phyloP scores from a whole-genome alignment of 1,140 invertebrate species.

The Drosophila pruinosa region DNA sequence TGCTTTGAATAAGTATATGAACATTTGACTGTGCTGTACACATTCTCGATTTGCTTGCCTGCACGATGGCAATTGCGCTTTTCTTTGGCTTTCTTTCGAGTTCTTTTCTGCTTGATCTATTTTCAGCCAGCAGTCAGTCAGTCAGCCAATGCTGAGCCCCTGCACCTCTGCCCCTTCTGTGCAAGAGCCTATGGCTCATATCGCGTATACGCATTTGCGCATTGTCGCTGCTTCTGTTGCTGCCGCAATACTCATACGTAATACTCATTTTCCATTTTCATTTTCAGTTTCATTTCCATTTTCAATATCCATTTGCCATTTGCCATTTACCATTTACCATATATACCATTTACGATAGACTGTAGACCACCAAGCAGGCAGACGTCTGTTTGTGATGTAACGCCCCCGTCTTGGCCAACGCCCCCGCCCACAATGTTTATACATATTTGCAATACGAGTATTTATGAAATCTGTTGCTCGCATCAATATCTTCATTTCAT shows the following conservation, averaged over 20 bases:
- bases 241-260: constrained; percentile 16
- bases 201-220: constrained; percentile 62
- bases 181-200: not conserved
- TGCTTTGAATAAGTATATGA: constrained; percentile 12
- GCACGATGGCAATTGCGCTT: constrained; percentile 54
- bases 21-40: constrained; percentile 29
- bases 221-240: constrained; percentile 6
- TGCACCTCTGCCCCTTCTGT: not conserved
- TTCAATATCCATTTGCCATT: constrained; percentile 9
- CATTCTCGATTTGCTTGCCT: constrained; percentile 26
- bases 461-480: not conserved
- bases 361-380: constrained; percentile 34
- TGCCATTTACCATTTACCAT: not conserved
- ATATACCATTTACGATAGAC: too few relatives aligned
- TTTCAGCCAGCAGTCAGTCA: constrained; percentile 46
- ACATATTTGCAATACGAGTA: not conserved
- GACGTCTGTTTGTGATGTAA: not conserved
- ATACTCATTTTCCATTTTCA: constrained; percentile 21
- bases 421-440: constrained; percentile 9
- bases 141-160: not conserved
- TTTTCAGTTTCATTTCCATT: constrained; percentile 38
- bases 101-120: constrained; percentile 71
- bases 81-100: constrained; percentile 17
- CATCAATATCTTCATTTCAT: not conserved
- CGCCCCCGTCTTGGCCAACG: not conserved